These are phyloP conservation scores for Lerema accius DNA, from an alignment of 1,140 invertebrate species.

Conservation along the genomic window DNA sequence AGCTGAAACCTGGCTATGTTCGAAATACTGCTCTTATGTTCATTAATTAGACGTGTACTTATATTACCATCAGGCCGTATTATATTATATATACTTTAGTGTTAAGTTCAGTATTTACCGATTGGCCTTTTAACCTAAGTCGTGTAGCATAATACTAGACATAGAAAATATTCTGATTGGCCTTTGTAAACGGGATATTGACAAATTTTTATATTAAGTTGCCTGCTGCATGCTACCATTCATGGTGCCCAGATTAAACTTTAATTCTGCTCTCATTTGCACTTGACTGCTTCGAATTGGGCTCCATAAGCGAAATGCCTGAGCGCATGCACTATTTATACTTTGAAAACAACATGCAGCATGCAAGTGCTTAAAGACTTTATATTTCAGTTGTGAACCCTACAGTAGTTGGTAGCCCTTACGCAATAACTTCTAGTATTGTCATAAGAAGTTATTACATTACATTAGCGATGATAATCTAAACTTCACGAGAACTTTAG, in stretches of 20 bases:
- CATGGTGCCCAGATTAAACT: constrained; percentile 54
- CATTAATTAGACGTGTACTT: constrained; percentile 51
- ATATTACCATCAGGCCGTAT: constrained; percentile 50
- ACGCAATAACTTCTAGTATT: constrained; percentile 40
- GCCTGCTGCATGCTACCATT: constrained; percentile 78
- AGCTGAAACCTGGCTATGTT: constrained; percentile 61
- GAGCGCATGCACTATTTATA: constrained; percentile 64
- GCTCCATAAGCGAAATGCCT: constrained; percentile 56
- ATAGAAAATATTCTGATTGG: constrained; percentile 39
- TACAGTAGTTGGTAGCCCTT: constrained; percentile 44
- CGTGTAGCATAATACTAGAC: constrained; percentile 32
- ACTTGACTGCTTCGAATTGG: constrained; percentile 59
- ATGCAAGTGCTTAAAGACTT: constrained; percentile 75
- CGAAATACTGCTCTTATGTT: constrained; percentile 52
- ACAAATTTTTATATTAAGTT: constrained; percentile 58
- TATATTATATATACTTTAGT: constrained; percentile 48
- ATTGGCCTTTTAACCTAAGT: constrained; percentile 33
- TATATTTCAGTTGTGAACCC: constrained; percentile 43
- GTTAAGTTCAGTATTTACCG: constrained; percentile 49
- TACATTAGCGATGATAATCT: constrained; percentile 43
- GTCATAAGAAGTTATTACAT: constrained; percentile 41
- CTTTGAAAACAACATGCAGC: constrained; percentile 71
- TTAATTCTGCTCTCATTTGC: constrained; percentile 49
- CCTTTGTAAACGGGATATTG: constrained; percentile 35
- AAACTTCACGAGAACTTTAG: constrained; percentile 44